phyloP scores from a whole-genome alignment of 2,797 vertebrate genomes.

The Tokudaia tokunoshimensis region DNA sequence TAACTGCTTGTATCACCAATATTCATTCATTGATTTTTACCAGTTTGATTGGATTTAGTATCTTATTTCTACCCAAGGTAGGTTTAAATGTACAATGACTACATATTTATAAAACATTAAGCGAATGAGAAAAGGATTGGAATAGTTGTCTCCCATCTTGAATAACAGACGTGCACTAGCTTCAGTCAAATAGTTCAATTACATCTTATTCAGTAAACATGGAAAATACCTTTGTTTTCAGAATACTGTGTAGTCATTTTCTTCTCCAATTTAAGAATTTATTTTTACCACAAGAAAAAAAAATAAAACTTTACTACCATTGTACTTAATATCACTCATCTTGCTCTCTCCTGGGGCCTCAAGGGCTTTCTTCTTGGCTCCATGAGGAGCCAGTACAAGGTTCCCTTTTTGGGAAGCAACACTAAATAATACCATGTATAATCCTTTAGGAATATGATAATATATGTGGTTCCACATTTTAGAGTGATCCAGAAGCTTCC shows the following conservation, averaged over 20 bases:
- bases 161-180: not conserved
- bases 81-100: not conserved
- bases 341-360: not conserved
- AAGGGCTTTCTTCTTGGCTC: not conserved
- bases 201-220: not conserved
- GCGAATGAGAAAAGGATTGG: not conserved
- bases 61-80: not conserved
- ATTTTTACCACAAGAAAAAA: slow-evolving; percentile 18
- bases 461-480: not conserved
- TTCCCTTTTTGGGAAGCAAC: not conserved
- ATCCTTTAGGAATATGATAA: not conserved
- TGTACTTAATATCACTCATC: not conserved
- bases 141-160: not conserved
- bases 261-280: not conserved
- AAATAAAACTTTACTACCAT: not conserved
- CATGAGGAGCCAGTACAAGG: not conserved
- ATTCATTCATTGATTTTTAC: not conserved
- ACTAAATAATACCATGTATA: not conserved
- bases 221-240: not conserved
- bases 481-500: not conserved
- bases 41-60: not conserved
- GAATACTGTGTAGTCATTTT: not conserved
- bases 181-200: not conserved
- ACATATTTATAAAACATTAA: not conserved
- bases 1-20: not conserved